These are phyloP conservation scores for Sebastes minor DNA, from an alignment of 2,797 vertebrate genomes.

Conservation along the genomic window DNA sequence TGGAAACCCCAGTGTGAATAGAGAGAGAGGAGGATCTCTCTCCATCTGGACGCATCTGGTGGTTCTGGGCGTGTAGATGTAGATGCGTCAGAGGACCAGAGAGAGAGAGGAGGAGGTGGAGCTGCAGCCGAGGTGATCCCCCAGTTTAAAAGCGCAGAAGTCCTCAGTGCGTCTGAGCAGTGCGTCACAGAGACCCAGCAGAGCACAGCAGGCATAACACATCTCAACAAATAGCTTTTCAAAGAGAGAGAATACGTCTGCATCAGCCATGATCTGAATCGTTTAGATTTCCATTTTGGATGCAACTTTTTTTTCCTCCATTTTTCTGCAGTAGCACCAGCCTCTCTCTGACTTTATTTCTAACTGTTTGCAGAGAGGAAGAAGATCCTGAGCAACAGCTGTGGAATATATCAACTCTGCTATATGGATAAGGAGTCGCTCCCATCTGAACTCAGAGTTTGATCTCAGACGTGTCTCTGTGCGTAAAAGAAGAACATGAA, in stretches of 20 bases:
- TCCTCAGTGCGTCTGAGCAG: constrained; percentile 75
- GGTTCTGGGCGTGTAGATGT: constrained; percentile 66
- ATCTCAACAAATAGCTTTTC: constrained; percentile 20
- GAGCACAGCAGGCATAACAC: constrained; percentile 46
- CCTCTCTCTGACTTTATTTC: background rate
- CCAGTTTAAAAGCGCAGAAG: constrained; percentile 91
- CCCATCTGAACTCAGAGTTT: constrained; percentile 41
- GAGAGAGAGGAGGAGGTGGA: no score
- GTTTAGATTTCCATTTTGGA: background rate
- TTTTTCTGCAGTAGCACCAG: background rate
- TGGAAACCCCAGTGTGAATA: constrained; percentile 54
- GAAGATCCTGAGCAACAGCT: constrained; percentile 48
- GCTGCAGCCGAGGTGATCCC: constrained; percentile 87
- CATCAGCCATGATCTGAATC: background rate
- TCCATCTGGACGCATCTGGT: constrained; percentile 50
- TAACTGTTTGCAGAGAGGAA: background rate
- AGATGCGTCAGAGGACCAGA: constrained; percentile 80
- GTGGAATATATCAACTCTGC: constrained; percentile 33
- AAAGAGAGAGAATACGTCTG: background rate
- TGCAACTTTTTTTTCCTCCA: background rate
- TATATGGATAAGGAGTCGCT: constrained; percentile 66
- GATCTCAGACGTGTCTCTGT: constrained; percentile 53
- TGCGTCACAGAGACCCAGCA: constrained; percentile 88
- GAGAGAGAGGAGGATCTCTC: constrained; percentile 47
- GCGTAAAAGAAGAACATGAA: constrained; percentile 83